Percentiles rank a stretch among this genome's conserved stretches.
These are phyloP conservation scores for Sander lucioperca DNA, from an alignment of 2,113 vertebrate genomes.

Conservation along the genomic window DNA sequence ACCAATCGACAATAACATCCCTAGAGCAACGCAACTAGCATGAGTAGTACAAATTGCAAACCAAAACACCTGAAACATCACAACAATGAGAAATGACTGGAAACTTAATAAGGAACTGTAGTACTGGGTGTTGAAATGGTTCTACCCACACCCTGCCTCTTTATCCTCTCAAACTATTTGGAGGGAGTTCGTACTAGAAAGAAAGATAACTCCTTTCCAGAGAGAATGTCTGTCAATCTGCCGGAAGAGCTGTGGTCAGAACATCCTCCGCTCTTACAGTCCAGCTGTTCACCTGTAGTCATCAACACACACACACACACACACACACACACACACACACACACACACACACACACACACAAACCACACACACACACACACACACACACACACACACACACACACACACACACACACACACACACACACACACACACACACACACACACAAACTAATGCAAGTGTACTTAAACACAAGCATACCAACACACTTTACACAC, in stretches of 20 bases:
- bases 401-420: not conserved
- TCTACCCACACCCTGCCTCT: constrained; percentile 20
- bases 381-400: constrained; percentile 5
- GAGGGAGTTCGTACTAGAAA: not conserved
- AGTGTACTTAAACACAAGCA: not conserved
- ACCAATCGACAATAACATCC: not conserved
- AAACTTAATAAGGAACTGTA: too few relatives aligned
- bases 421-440: not conserved
- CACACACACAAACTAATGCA: not conserved
- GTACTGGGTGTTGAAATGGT: constrained; percentile 16
- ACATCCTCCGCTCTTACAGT: constrained; percentile 45
- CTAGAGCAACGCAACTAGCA: not conserved
- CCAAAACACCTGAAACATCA: not conserved
- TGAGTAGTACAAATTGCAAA: not conserved
- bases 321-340: not conserved
- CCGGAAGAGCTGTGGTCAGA: not conserved
- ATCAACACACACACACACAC: constrained; percentile 28
- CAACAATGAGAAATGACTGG: not conserved
- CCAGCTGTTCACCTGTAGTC: constrained; percentile 53
- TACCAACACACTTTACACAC: constrained; percentile 2
- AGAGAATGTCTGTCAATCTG: constrained; percentile 16
- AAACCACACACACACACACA: not conserved
- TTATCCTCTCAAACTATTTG: constrained; percentile 22
- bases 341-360: not conserved
- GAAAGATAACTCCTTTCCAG: constrained; percentile 6